A percentile compares a stretch with the other conserved stretches of the same genome.
These are phyloP conservation scores for Cephus cinctus DNA, from an alignment of 1,140 invertebrate genomes.

Conservation along the genomic window DNA sequence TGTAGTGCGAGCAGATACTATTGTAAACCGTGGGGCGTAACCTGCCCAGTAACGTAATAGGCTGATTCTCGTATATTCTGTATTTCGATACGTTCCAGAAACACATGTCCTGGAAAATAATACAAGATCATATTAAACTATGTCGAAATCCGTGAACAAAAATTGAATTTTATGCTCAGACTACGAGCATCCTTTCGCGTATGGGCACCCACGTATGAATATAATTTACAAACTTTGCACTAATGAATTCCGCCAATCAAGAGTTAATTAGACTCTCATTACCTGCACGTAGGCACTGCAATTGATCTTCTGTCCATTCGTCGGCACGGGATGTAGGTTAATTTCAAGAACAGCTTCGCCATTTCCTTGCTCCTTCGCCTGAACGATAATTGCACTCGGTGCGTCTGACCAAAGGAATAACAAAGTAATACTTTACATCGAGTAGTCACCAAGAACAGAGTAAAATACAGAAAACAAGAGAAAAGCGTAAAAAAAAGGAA, in stretches of 20 bases:
- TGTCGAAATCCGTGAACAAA: no score
- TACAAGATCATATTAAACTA: no score
- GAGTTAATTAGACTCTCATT: constrained; percentile 9
- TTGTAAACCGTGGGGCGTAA: constrained; percentile 39
- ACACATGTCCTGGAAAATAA: constrained; percentile 46
- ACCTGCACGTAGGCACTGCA: constrained; percentile 45
- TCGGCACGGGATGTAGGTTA: constrained; percentile 27
- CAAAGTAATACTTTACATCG: no score
- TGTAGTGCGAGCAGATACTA: constrained; percentile 38
- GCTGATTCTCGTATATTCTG: constrained; percentile 53
- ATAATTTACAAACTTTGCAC: not conserved
- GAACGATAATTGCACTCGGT: constrained; percentile 31
- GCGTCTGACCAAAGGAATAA: no score
- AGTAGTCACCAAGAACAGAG: no score
- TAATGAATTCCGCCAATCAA: not conserved
- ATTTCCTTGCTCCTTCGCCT: constrained; percentile 26
- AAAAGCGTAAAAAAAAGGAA: no score
- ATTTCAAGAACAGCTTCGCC: constrained; percentile 43
- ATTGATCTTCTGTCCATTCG: constrained; percentile 30
- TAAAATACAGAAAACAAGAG: no score
- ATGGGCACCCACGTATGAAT: not conserved
- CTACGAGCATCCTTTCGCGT: not conserved
- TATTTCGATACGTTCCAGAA: constrained; percentile 49
- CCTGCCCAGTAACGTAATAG: constrained; percentile 40
- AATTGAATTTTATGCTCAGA: no score